Conservation (phyloP, 2,797 vertebrate genomes). For the Poecilia picta region DNA sequence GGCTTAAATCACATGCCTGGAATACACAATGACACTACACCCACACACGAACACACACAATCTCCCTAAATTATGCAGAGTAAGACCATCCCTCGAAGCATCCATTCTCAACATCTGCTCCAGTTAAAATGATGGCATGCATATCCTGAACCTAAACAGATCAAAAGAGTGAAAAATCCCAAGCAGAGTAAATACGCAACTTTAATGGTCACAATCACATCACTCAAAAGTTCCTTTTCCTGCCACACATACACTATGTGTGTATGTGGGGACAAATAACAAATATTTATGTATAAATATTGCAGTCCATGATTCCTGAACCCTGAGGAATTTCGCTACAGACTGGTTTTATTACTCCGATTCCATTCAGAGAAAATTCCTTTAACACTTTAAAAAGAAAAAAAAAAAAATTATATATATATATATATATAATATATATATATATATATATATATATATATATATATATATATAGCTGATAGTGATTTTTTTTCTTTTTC, state of each 20-base stretch:
- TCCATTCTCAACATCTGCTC: slow-evolving; percentile 69
- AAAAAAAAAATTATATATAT: too few relatives aligned
- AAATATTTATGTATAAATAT: too few relatives aligned
- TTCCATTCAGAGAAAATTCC: too few relatives aligned
- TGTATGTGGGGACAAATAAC: not conserved
- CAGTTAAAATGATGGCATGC: slow-evolving; percentile 62
- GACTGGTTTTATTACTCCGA: too few relatives aligned
- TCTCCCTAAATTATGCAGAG: slow-evolving; percentile 72
- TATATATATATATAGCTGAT: not conserved
- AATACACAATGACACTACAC: slow-evolving; percentile 74
- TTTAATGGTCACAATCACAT: slow-evolving; percentile 44
- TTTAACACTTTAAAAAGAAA: too few relatives aligned
- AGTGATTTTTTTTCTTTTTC: slow-evolving; percentile 4
- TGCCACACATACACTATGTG: not conserved
- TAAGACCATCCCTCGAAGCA: slow-evolving; percentile 71
- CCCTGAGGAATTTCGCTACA: too few relatives aligned
- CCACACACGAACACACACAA: slow-evolving; percentile 41
- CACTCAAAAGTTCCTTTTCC: slow-evolving; percentile 22
- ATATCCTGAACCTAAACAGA: slow-evolving; percentile 58
- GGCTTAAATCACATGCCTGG: slow-evolving; percentile 77
- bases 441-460: too few relatives aligned
- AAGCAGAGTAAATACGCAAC: slow-evolving; percentile 10
- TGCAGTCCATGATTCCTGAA: too few relatives aligned
- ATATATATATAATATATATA: too few relatives aligned
- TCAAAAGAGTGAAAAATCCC: slow-evolving; percentile 43